A percentile compares a stretch with the other conserved stretches of the same genome.
These are phyloP conservation scores for Cataglyphis livida DNA, from an alignment of 2,888 invertebrate genomes.

Conservation along the genomic window DNA sequence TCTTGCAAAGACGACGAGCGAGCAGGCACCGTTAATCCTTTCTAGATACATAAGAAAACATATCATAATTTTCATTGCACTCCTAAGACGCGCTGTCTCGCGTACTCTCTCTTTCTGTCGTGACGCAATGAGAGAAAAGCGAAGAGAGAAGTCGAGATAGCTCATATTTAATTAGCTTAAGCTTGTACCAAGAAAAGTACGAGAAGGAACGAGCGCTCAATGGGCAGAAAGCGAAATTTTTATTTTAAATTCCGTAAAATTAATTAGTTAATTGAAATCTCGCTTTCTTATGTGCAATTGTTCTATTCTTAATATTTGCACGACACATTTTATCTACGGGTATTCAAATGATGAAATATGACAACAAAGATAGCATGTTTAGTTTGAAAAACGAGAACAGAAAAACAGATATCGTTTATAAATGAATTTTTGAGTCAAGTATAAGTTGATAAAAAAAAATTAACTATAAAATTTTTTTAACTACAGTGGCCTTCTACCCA, in stretches of 20 bases:
- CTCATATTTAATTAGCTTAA: constrained; percentile 65
- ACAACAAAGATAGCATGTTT: neutral
- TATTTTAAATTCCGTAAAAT: neutral
- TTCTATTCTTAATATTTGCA: neutral
- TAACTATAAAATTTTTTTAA: neutral
- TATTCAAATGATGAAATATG: neutral
- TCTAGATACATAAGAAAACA: constrained; percentile 77
- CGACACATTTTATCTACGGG: neutral
- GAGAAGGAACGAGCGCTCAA: constrained; percentile 76
- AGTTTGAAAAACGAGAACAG: neutral
- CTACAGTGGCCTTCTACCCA: constrained; percentile 55
- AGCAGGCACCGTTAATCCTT: constrained; percentile 66
- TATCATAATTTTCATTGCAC: constrained; percentile 78
- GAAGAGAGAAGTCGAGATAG: constrained; percentile 37
- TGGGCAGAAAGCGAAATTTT: constrained; percentile 41
- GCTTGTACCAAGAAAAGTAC: constrained; percentile 54
- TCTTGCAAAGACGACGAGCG: constrained; percentile 39
- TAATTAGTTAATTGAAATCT: neutral
- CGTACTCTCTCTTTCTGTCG: constrained; percentile 56
- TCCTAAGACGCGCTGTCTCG: constrained; percentile 34
- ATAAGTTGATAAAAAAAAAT: neutral
- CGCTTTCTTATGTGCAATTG: neutral
- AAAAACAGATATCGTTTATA: neutral
- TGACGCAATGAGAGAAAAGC: neutral
- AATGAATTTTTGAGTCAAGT: neutral